These are phyloP conservation scores for Cranoglanis bouderius DNA, from an alignment of 2,113 vertebrate species.

Conservation along the genomic window DNA sequence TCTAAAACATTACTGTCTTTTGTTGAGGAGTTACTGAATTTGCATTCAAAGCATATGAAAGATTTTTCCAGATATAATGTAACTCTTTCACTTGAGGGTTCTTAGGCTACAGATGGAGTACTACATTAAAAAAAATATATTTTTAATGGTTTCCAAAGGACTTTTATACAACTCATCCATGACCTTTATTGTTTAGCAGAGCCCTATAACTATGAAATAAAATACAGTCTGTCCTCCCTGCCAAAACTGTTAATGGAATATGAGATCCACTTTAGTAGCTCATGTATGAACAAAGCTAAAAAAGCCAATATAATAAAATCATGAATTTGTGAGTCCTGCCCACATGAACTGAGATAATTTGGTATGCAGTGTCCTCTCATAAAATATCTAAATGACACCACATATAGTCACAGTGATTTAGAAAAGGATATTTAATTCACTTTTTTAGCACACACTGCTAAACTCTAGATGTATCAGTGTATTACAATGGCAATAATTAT, in stretches of 20 bases:
- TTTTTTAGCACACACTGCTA: not conserved
- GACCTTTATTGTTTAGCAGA: conserved; percentile 35
- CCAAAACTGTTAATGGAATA: conserved; percentile 24
- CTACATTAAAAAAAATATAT: not conserved
- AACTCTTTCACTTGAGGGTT: not conserved
- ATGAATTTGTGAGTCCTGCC: conserved; percentile 2
- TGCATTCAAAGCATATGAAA: not conserved
- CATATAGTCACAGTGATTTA: conserved; percentile 6
- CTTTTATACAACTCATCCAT: conserved; percentile 18
- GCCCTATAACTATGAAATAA: conserved; percentile 28
- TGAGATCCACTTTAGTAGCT: conserved; percentile 28
- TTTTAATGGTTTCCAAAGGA: conserved; percentile 26
- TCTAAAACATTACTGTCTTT: not conserved
- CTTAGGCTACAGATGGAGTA: not conserved
- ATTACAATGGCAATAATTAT: not conserved
- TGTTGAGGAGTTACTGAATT: not conserved
- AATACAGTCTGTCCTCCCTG: conserved; percentile 18
- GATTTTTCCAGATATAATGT: not conserved
- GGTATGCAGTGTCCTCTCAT: conserved; percentile 5
- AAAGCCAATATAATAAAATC: conserved; percentile 15
- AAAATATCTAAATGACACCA: not conserved
- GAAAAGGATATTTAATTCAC: not conserved
- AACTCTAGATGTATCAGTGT: not conserved
- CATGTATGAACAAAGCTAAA: conserved; percentile 21
- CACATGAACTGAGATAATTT: conserved; percentile 21